These are phyloP conservation scores for Columba janthina DNA, from an alignment of 2,113 vertebrate species.

Conservation along the genomic window DNA sequence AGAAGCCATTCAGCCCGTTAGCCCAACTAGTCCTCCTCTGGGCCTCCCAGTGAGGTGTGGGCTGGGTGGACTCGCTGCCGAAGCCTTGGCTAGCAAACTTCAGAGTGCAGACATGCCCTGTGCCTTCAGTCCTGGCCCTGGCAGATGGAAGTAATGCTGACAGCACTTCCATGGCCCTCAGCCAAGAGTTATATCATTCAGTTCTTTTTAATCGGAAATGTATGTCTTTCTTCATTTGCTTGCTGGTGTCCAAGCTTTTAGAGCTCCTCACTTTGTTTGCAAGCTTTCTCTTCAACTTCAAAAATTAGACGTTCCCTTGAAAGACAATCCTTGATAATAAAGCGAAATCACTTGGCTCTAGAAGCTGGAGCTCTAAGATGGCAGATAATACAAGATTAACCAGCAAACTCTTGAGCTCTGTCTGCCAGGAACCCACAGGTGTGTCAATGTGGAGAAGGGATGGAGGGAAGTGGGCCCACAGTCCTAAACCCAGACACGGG, in stretches of 20 bases:
- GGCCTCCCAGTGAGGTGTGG: neutral
- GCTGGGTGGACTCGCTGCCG: accelerated
- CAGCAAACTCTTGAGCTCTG: neutral
- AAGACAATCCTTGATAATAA: neutral
- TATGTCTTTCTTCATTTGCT: conserved; percentile 28
- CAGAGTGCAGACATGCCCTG: neutral
- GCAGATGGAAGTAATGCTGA: neutral
- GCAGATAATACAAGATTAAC: neutral
- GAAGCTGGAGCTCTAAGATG: neutral
- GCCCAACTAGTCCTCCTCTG: neutral
- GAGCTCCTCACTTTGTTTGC: neutral
- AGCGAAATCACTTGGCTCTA: neutral
- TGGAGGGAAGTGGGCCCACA: neutral
- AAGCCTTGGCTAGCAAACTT: neutral
- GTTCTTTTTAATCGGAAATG: conserved; percentile 37
- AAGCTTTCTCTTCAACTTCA: neutral
- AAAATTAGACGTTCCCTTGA: neutral
- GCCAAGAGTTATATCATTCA: conserved; percentile 36
- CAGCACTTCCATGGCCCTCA: neutral
- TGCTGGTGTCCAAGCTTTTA: neutral
- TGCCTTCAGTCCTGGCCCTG: neutral
- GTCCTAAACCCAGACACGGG: neutral
- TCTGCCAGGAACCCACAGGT: neutral
- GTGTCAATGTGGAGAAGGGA: neutral
- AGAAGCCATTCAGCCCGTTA: neutral